phyloP scores from a whole-genome alignment of 2,113 vertebrate species.

The Notothenia coriiceps region DNA sequence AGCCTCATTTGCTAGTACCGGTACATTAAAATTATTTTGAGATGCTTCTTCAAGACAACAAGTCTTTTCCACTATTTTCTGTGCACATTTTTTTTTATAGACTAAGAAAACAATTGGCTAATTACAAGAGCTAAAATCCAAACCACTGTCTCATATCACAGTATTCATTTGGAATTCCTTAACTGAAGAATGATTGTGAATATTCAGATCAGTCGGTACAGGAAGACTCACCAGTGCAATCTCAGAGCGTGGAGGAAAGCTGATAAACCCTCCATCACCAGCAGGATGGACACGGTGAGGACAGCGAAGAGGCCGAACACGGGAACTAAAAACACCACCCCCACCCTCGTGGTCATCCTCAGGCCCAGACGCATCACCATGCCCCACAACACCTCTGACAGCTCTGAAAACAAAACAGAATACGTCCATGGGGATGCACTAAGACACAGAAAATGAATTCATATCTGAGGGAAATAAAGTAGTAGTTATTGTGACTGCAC shows the following conservation, averaged over 20 bases:
- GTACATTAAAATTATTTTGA: no score
- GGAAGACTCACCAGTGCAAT: slow-evolving; percentile 91
- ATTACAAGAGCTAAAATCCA: no score
- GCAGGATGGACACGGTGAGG: slow-evolving; percentile 92
- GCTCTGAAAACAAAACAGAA: slow-evolving; percentile 81
- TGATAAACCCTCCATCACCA: slow-evolving; percentile 98
- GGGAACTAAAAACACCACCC: slow-evolving; percentile 88
- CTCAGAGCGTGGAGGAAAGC: slow-evolving; percentile 97
- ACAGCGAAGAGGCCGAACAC: slow-evolving; percentile 88
- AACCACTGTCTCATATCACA: no score
- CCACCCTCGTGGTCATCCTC: slow-evolving; percentile 82
- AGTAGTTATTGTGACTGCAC: slow-evolving; percentile 58
- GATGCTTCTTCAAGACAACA: no score
- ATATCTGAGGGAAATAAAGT: neutral
- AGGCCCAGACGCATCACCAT: slow-evolving; percentile 95
- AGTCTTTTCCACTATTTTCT: no score
- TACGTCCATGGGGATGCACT: neutral
- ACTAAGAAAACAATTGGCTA: no score
- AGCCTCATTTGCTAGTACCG: no score
- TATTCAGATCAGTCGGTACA: neutral
- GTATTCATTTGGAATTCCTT: no score
- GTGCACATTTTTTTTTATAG: no score
- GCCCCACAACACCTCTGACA: slow-evolving; percentile 95
- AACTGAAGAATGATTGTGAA: no score
- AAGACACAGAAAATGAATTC: neutral